Evolutionary conservation across 2,888 invertebrate species (phyloP).

Genomic region (Cantharis rufa): DNA sequence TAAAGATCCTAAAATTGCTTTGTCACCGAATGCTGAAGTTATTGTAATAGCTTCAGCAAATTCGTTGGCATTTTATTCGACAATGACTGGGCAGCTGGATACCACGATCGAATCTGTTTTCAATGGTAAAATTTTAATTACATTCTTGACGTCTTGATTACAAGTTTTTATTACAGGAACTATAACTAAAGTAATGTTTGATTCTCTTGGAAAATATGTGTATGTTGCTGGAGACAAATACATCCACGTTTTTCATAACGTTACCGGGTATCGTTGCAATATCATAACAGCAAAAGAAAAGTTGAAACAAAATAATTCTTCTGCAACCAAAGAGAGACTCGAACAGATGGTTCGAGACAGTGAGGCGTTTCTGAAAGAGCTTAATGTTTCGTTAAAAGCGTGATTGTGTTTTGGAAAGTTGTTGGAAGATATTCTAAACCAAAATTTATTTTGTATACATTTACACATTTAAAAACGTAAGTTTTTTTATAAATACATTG

Average conservation of each 20-base stretch:
- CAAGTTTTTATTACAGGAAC: slow-evolving; percentile 60
- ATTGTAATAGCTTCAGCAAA: slow-evolving; percentile 70
- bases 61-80: slow-evolving; percentile 72
- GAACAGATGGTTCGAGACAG: slow-evolving; percentile 69
- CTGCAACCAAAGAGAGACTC: slow-evolving; percentile 78
- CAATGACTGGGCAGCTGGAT: slow-evolving; percentile 67
- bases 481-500: not conserved
- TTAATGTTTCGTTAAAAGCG: not conserved
- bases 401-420: not conserved
- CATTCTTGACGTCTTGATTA: not conserved
- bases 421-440: not conserved
- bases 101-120: slow-evolving; percentile 70
- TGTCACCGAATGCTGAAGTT: slow-evolving; percentile 81
- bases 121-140: slow-evolving; percentile 54
- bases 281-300: slow-evolving; percentile 58
- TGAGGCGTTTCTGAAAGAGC: slow-evolving; percentile 53
- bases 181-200: slow-evolving; percentile 73
- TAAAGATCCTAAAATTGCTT: slow-evolving; percentile 64
- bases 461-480: not conserved
- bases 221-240: slow-evolving; percentile 76
- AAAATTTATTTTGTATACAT: not conserved
- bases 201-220: slow-evolving; percentile 74
- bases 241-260: slow-evolving; percentile 78
- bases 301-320: slow-evolving; percentile 64
- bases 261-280: slow-evolving; percentile 65